Evolutionary conservation across 2,888 invertebrate genomes (phyloP).

Genomic region (Alloplasta piceator): DNA sequence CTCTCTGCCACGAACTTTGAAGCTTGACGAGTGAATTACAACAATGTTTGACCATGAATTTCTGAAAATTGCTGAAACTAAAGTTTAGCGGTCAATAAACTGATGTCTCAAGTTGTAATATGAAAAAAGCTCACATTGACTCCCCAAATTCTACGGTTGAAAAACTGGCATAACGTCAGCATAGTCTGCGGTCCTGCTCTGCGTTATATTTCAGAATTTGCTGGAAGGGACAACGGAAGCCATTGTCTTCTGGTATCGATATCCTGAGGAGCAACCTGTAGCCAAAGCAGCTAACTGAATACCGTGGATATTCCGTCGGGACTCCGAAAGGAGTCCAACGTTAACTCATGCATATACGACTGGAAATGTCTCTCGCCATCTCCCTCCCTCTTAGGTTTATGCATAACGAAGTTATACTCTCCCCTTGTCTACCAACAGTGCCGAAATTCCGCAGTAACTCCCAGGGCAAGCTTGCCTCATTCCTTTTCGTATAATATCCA

Average conservation of each 20-base stretch:
- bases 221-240: constrained; percentile 24
- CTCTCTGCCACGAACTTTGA: constrained; percentile 45
- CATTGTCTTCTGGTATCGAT: constrained; percentile 58
- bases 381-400: constrained; percentile 3
- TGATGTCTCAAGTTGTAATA: too few species aligned
- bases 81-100: too few species aligned
- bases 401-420: constrained; percentile 5
- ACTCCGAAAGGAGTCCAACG: constrained; percentile 32
- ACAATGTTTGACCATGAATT: neutral
- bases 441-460: constrained; percentile 13
- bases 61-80: constrained; percentile 1
- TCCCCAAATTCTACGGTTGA: too few species aligned
- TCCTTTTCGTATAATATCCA: neutral
- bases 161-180: constrained; percentile 1
- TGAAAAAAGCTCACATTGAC: too few species aligned
- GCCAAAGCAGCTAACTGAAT: constrained; percentile 28
- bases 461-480: neutral
- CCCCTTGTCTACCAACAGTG: constrained; percentile 18
- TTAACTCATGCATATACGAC: constrained; percentile 41
- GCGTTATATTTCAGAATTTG: constrained; percentile 23
- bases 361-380: constrained; percentile 17
- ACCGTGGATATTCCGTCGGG: constrained; percentile 16
- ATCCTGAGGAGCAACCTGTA: constrained; percentile 60
- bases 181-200: constrained; percentile 5
- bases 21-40: neutral